Percentiles rank a stretch among this genome's conserved stretches.
These are phyloP conservation scores for Caenorhabditis sulstoni DNA, from an alignment of 2,888 invertebrate species.

Conservation along the genomic window DNA sequence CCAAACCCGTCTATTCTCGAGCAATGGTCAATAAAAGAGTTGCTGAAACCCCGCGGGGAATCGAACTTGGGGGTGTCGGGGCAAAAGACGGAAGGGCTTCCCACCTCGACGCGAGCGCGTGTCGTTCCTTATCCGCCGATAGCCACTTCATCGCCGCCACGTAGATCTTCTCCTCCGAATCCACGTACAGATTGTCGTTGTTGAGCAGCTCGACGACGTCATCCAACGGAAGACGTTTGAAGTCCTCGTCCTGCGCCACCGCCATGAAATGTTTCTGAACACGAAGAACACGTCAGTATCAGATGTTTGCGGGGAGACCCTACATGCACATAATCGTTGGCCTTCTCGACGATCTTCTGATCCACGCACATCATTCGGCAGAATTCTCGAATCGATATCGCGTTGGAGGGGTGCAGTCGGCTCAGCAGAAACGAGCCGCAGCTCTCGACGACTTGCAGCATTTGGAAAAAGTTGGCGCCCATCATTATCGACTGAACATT, in stretches of 20 bases:
- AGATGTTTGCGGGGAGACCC: no score
- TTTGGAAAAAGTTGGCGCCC: slow-evolving; percentile 84
- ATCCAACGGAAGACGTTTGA: slow-evolving; percentile 82
- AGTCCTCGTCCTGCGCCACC: slow-evolving; percentile 88
- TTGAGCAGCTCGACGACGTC: slow-evolving; percentile 84
- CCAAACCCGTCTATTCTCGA: no score
- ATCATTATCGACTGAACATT: slow-evolving; percentile 91
- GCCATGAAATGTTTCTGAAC: slow-evolving; percentile 87
- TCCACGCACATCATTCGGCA: slow-evolving; percentile 56
- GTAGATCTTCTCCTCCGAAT: slow-evolving; percentile 88
- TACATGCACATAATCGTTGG: slow-evolving; percentile 37
- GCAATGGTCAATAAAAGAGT: no score
- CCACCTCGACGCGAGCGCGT: slow-evolving; percentile 76
- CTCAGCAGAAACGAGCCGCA: slow-evolving; percentile 89
- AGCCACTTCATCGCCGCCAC: slow-evolving; percentile 90
- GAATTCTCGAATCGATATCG: slow-evolving; percentile 63
- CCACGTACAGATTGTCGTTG: slow-evolving; percentile 88
- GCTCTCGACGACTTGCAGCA: slow-evolving; percentile 86
- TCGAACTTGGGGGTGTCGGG: no score
- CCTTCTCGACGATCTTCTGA: slow-evolving; percentile 3
- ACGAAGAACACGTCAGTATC: background rate
- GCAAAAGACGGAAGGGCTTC: background rate
- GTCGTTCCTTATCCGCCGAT: slow-evolving; percentile 85
- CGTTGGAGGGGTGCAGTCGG: slow-evolving; percentile 67
- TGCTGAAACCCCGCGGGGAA: no score